phyloP scores from a whole-genome alignment of 1,140 invertebrate species.

The Kradibia gibbosae region DNA sequence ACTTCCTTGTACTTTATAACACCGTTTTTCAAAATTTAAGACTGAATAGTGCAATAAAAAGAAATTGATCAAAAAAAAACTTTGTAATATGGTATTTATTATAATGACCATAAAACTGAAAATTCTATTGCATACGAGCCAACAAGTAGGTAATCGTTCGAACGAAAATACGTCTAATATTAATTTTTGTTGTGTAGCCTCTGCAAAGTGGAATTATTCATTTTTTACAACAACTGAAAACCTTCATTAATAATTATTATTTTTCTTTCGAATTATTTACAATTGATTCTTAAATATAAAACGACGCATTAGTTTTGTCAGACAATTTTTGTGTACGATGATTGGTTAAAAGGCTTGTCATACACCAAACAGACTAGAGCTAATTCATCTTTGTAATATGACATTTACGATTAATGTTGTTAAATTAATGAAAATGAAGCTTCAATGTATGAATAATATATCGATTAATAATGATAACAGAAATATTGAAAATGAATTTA shows the following conservation, averaged over 20 bases:
- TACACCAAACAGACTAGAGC: not conserved
- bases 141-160: not conserved
- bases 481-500: too few relatives aligned
- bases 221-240: not conserved
- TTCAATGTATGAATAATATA: not conserved
- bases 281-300: not conserved
- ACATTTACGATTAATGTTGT: not conserved
- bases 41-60: not conserved
- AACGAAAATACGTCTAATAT: not conserved
- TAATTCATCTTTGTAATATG: not conserved
- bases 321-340: not conserved
- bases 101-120: not conserved
- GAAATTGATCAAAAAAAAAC: not conserved
- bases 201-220: not conserved
- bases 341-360: not conserved
- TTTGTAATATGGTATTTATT: too few relatives aligned
- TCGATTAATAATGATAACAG: not conserved
- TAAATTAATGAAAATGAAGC: not conserved
- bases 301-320: not conserved
- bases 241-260: not conserved
- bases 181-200: slow-evolving; percentile 6
- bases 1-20: not conserved
- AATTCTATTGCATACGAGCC: not conserved
- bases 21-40: too few relatives aligned
- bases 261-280: not conserved